Evolutionary conservation across 2,888 invertebrate species (phyloP).

Genomic region (Melinopterus prodromus): DNA sequence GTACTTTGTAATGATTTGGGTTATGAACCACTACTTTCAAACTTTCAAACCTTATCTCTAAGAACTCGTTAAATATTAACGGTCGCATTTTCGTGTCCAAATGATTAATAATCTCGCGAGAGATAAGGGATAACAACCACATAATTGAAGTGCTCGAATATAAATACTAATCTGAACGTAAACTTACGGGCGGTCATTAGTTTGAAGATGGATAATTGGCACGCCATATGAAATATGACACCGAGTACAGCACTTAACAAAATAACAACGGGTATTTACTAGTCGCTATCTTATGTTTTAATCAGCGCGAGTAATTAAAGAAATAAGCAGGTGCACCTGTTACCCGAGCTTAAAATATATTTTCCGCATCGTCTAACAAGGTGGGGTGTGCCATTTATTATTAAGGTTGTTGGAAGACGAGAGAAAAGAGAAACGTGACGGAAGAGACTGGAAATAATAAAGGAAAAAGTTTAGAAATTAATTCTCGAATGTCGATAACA

Average conservation of each 20-base stretch:
- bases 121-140: slow-evolving; percentile 4
- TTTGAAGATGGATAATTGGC: background rate
- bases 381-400: no score
- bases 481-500: no score
- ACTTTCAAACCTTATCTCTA: background rate
- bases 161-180: background rate
- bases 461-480: no score
- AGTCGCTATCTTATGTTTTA: background rate
- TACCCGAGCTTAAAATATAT: background rate
- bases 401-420: no score
- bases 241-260: background rate
- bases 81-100: background rate
- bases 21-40: background rate
- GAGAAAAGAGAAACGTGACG: no score
- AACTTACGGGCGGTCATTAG: background rate
- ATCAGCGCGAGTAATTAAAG: background rate
- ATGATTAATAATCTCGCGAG: background rate
- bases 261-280: background rate
- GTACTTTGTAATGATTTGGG: background rate
- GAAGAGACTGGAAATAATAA: no score
- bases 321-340: background rate
- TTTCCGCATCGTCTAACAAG: no score
- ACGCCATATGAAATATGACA: background rate
- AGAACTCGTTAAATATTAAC: background rate
- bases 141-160: background rate